These are phyloP conservation scores for Euplagia quadripunctaria DNA, from an alignment of 2,888 invertebrate genomes.

Conservation along the genomic window DNA sequence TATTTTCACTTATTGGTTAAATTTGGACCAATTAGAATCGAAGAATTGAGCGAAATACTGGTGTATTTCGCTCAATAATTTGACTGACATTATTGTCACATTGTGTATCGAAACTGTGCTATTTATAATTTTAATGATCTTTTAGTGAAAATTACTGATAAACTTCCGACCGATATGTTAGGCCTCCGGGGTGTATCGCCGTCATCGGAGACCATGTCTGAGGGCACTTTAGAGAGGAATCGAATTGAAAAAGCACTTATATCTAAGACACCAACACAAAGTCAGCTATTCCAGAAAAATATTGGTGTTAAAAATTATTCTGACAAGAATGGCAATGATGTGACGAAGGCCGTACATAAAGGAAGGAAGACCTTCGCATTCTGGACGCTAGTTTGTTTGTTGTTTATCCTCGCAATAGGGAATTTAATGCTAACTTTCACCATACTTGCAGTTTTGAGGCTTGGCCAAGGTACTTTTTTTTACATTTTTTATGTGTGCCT, in stretches of 20 bases:
- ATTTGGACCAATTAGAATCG: slow-evolving; percentile 62
- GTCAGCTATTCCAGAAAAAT: slow-evolving; percentile 67
- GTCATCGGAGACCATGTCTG: slow-evolving; percentile 79
- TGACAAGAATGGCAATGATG: slow-evolving; percentile 82
- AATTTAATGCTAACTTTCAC: slow-evolving; percentile 93
- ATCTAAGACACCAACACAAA: slow-evolving; percentile 74
- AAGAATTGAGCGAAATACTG: no score
- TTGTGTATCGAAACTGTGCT: slow-evolving; percentile 58
- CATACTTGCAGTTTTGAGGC: slow-evolving; percentile 92
- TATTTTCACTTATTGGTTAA: slow-evolving; percentile 54
- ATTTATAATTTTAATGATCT: slow-evolving; percentile 72
- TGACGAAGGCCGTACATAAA: slow-evolving; percentile 71
- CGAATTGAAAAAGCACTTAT: slow-evolving; percentile 79
- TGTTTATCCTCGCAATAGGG: slow-evolving; percentile 92
- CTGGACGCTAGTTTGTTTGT: slow-evolving; percentile 92
- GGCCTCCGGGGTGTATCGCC: slow-evolving; percentile 77
- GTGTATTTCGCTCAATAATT: slow-evolving; percentile 81
- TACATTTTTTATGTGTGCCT: no score
- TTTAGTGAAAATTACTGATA: slow-evolving; percentile 46
- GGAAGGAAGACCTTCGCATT: slow-evolving; percentile 91
- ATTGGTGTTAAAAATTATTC: slow-evolving; percentile 74
- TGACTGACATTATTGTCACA: slow-evolving; percentile 53
- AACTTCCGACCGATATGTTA: slow-evolving; percentile 63
- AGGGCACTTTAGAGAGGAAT: slow-evolving; percentile 74
- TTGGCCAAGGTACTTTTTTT: slow-evolving; percentile 88